Evolutionary conservation across 2,888 invertebrate genomes (phyloP).

Genomic region (Trileptium ribeirensis): DNA sequence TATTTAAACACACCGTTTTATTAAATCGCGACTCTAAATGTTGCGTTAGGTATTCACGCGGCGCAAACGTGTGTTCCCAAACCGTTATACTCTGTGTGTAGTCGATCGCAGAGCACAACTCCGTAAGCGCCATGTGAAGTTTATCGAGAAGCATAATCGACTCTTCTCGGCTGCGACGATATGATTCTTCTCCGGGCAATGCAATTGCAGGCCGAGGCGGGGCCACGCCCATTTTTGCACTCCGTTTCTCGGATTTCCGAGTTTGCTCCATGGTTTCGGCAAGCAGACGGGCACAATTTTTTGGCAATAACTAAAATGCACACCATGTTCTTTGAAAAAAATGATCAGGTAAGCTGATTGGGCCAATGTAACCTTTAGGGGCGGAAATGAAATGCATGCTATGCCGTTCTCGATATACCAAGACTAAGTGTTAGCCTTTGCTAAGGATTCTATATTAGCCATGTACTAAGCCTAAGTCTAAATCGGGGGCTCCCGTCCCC

Average conservation of each 20-base stretch:
- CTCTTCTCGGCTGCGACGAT: conserved; percentile 87
- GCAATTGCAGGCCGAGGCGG: conserved; percentile 58
- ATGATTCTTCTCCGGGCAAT: conserved; percentile 86
- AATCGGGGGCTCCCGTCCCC: too few relatives aligned
- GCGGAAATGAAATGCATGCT: too few relatives aligned
- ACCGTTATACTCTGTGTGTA: conserved; percentile 92
- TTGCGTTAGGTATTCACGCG: conserved; percentile 90
- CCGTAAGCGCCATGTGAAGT: conserved; percentile 82
- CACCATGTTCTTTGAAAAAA: too few relatives aligned
- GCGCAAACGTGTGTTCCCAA: conserved; percentile 98
- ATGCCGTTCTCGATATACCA: too few relatives aligned
- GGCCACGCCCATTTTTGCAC: conserved; percentile 62
- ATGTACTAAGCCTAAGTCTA: too few relatives aligned
- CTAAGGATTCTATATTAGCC: too few relatives aligned
- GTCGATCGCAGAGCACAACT: conserved; percentile 91
- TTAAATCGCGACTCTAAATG: conserved; percentile 73
- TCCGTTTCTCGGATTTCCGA: conserved; percentile 77
- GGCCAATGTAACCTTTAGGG: too few relatives aligned
- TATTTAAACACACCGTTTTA: conserved; percentile 48
- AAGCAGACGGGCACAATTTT: conserved; percentile 84
- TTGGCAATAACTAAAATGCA: conserved; percentile 71
- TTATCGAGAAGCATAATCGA: conserved; percentile 91
- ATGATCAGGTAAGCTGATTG: too few relatives aligned
- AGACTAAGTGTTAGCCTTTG: too few relatives aligned
- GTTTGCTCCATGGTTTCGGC: conserved; percentile 73